A percentile compares a stretch with the other conserved stretches of the same genome.
Evolutionary conservation across 1,140 invertebrate species (phyloP).

Genomic region (Eriocheir sinensis): DNA sequence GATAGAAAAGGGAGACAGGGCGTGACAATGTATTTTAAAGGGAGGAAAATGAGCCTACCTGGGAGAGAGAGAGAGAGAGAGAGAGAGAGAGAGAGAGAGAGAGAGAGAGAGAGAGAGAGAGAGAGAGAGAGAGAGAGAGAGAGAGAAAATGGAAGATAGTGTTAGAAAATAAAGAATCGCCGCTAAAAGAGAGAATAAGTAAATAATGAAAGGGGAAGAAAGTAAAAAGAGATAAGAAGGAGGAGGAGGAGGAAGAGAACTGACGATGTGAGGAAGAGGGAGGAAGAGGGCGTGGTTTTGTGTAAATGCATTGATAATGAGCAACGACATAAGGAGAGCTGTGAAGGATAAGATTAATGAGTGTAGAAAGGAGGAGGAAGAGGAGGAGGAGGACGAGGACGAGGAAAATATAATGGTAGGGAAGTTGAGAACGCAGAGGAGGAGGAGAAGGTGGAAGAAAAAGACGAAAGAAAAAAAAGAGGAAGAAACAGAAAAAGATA

Average conservation of each 20-base stretch:
- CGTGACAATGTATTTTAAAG: constrained; percentile 25
- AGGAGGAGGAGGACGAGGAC: neutral
- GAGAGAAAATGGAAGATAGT: neutral
- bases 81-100: neutral
- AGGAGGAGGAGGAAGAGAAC: constrained; percentile 3
- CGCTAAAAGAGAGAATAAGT: neutral
- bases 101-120: neutral
- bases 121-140: constrained; percentile 7
- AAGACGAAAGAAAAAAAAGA: neutral
- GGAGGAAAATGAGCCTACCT: neutral
- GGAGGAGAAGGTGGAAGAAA: neutral
- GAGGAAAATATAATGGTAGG: too few relatives aligned
- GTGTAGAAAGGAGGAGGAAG: neutral
- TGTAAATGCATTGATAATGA: constrained; percentile 26
- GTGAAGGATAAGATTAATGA: neutral
- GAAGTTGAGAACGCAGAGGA: neutral
- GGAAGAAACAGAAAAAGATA: neutral
- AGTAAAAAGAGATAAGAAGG: neutral
- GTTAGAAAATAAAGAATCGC: neutral
- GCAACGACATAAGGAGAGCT: neutral
- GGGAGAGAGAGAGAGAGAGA: neutral
- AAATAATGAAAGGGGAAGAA: neutral
- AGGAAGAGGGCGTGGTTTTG: neutral
- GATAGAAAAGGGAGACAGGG: neutral
- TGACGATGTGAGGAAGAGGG: neutral